Base-by-base conservation (phyloP, 2,797 vertebrate genomes). In the Lacerta viridis region DNA sequence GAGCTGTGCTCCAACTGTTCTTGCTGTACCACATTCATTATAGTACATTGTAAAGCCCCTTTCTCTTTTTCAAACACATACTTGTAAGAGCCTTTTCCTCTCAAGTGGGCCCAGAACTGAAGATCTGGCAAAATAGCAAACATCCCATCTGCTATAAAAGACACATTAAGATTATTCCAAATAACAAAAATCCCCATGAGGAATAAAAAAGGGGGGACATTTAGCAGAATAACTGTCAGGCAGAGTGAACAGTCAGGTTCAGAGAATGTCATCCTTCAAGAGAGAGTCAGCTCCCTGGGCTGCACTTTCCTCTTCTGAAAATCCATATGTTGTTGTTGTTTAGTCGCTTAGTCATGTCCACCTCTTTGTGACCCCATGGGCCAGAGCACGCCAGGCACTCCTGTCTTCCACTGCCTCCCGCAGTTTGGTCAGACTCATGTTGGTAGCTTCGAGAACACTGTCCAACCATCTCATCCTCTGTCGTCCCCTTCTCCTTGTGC, bases 201-300 rank as follows among this genome's bases (percentile, higher is more conserved):
- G 27, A 43, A 82, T 43, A 29, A 36, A 68, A 5, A 7, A 55
- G 13, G 66, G 66, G 68, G 55, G 71, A n/a, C n/a, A 20, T 25
- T 23, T 25, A 50, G 59, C 15, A 50, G 9, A 8, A 74, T 23
- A 84, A 82, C 69, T 23, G 59, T 55, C 80, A 83, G 80, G 61
- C 17, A 72, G 61, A 83, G 80, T 77, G 29, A 68, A 68, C n/a
- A 82, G 27, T 61, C 64, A 3, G 17, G n/a, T 68, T 66, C 25
- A 55, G 55, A 85, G 25, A 85, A 7, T 5, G 17, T 69, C 59
- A 50, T 43, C 59, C 43, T 55, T 46, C 11, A 75, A 41, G 72
- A 61, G 72, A 43, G 25, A 85, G 86, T 43, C 50, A 23, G 66
- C 15, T 84, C 59, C 59, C 69, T 25, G 36, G 83, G 71, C 86